Conservation (phyloP, 2,797 vertebrate species). For the Lycodopsis pacificus region DNA sequence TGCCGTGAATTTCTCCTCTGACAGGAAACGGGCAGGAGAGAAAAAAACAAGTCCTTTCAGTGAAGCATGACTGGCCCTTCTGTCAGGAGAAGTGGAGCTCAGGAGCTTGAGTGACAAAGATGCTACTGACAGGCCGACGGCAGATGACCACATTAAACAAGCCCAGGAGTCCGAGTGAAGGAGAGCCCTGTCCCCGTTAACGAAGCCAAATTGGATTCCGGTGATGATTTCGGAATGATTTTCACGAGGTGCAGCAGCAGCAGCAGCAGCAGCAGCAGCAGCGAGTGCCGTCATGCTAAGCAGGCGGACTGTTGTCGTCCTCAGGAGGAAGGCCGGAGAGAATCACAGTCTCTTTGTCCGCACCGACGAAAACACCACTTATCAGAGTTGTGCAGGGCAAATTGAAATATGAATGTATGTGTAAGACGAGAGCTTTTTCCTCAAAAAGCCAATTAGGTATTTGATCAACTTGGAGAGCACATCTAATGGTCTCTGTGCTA, state of each 20-base stretch:
- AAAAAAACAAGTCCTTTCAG: constrained; percentile 69
- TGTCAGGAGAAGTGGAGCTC: constrained; percentile 73
- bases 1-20: constrained; percentile 72
- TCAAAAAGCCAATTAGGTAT: constrained; percentile 61
- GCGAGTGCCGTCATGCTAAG: constrained; percentile 36
- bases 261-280: constrained; percentile 24
- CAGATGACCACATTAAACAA: constrained; percentile 80
- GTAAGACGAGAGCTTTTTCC: constrained; percentile 40
- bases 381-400: constrained; percentile 39
- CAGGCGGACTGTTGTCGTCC: constrained; percentile 48
- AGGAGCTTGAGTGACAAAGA: constrained; percentile 82
- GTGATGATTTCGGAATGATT: constrained; percentile 79
- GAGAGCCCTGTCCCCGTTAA: constrained; percentile 79
- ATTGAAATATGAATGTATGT: constrained; percentile 70
- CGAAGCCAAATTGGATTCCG: constrained; percentile 82
- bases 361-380: constrained; percentile 49
- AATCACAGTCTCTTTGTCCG: constrained; percentile 57
- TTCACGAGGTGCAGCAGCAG: constrained; percentile 79
- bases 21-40: constrained; percentile 74
- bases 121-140: constrained; percentile 74
- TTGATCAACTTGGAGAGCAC: constrained; percentile 57
- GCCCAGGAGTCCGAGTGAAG: constrained; percentile 73
- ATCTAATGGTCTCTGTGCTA: background rate
- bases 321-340: background rate
- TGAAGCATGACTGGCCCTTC: constrained; percentile 79